Percentiles rank a stretch among this genome's conserved stretches.
These are phyloP conservation scores for Phoronis australis DNA, from an alignment of 2,888 invertebrate genomes.

Conservation along the genomic window DNA sequence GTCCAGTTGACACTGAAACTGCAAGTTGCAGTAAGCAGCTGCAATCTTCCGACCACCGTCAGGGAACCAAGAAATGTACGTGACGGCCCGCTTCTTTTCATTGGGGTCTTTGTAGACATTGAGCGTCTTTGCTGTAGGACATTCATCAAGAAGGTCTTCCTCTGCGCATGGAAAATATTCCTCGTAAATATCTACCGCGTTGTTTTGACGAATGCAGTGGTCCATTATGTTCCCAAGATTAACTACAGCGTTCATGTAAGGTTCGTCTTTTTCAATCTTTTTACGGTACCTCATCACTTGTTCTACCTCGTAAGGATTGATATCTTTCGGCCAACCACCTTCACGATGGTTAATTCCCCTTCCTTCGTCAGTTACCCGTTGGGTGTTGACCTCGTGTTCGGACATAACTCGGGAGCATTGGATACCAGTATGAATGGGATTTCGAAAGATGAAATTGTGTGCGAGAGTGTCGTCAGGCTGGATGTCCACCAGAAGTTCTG, in stretches of 20 bases:
- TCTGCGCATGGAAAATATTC: slow-evolving; percentile 72
- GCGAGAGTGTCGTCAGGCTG: slow-evolving; percentile 44
- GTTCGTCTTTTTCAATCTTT: slow-evolving; percentile 89
- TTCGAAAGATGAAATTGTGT: slow-evolving; percentile 48
- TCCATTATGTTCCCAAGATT: slow-evolving; percentile 73
- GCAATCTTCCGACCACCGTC: slow-evolving; percentile 78
- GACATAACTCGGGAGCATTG: slow-evolving; percentile 54
- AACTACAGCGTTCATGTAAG: slow-evolving; percentile 73
- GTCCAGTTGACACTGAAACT: too few species aligned
- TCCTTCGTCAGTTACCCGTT: slow-evolving; percentile 67
- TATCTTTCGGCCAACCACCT: slow-evolving; percentile 95
- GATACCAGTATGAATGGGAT: slow-evolving; percentile 51
- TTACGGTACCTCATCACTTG: slow-evolving; percentile 78
- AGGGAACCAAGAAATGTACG: slow-evolving; percentile 82
- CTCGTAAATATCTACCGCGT: slow-evolving; percentile 87
- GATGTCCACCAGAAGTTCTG: slow-evolving; percentile 54
- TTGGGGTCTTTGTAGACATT: slow-evolving; percentile 65
- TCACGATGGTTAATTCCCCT: slow-evolving; percentile 80
- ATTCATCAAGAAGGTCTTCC: slow-evolving; percentile 64
- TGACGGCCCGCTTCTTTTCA: slow-evolving; percentile 49
- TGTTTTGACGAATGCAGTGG: slow-evolving; percentile 84
- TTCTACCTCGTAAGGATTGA: slow-evolving; percentile 70
- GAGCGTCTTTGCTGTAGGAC: slow-evolving; percentile 61
- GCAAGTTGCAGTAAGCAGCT: slow-evolving; percentile 76
- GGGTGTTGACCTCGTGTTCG: slow-evolving; percentile 61